Conservation (phyloP, 2,797 vertebrate genomes). For the Coracias cyanogaster region DNA sequence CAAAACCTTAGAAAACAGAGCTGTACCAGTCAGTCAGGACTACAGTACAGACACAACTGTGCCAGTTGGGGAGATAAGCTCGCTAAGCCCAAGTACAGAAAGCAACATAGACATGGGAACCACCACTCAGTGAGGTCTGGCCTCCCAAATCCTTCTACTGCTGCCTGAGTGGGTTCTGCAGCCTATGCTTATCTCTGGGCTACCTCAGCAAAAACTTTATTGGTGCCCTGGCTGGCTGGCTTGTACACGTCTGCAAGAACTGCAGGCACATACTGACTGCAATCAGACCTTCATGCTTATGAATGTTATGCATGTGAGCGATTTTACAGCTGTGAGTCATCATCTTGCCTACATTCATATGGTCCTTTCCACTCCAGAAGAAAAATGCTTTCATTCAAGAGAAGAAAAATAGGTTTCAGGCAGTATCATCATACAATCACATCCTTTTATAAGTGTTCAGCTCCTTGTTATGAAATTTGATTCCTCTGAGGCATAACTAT, state of each 20-base stretch:
- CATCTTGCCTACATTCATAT: slow-evolving; percentile 52
- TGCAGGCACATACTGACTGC: background rate
- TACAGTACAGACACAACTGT: background rate
- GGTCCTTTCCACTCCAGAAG: slow-evolving; percentile 20
- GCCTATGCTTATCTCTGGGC: rapidly evolving
- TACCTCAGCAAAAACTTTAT: background rate
- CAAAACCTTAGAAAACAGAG: background rate
- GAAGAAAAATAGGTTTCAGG: slow-evolving; percentile 25
- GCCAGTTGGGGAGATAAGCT: background rate
- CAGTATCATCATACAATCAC: slow-evolving; percentile 5
- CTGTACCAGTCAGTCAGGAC: background rate
- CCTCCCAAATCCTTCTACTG: background rate
- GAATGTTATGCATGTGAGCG: slow-evolving; percentile 1
- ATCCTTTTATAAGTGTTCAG: background rate
- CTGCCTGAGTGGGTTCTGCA: background rate
- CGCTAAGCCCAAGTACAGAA: background rate
- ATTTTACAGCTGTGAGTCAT: slow-evolving; percentile 61
- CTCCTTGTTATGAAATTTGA: slow-evolving; percentile 10
- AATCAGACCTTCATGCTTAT: background rate
- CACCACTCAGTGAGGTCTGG: background rate
- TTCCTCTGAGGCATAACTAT: background rate
- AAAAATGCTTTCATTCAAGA: slow-evolving; percentile 23
- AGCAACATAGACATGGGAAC: background rate
- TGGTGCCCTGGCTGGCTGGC: background rate
- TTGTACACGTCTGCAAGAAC: background rate